These are phyloP conservation scores for Lochmaea crataegi DNA, from an alignment of 2,888 invertebrate genomes.

Conservation along the genomic window DNA sequence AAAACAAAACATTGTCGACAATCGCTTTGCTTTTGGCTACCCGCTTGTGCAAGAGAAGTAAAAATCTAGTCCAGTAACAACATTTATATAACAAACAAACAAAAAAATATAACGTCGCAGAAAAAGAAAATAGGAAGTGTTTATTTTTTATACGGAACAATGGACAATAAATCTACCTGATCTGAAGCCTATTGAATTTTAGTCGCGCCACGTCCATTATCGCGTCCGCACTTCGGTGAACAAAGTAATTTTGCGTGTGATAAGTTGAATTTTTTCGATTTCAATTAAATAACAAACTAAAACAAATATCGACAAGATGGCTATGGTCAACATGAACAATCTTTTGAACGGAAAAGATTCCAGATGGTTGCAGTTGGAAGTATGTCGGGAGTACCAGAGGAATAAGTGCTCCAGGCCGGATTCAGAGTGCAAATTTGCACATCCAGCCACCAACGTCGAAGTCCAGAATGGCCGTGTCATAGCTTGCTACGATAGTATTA, in stretches of 20 bases:
- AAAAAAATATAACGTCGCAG: conserved; percentile 39
- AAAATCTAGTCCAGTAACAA: conserved; percentile 45
- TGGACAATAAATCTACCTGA: conserved; percentile 63
- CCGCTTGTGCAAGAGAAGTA: conserved; percentile 59
- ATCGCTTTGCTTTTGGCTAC: conserved; percentile 65
- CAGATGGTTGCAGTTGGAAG: conserved; percentile 99
- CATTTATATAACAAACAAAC: conserved; percentile 2
- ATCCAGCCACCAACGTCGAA: conserved; percentile 99
- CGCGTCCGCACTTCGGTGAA: conserved; percentile 39
- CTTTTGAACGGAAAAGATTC: conserved; percentile 98
- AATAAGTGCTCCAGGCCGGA: conserved; percentile 99
- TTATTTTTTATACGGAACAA: conserved; percentile 55
- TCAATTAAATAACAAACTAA: conserved; percentile 20
- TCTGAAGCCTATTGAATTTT: conserved; percentile 48
- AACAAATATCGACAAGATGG: conserved; percentile 66
- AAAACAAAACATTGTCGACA: conserved; percentile 52
- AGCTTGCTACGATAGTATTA: conserved; percentile 99
- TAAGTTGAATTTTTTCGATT: conserved; percentile 35
- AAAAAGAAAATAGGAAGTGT: conserved; percentile 47
- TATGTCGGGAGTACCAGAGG: conserved; percentile 99
- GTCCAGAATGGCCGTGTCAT: conserved; percentile 99
- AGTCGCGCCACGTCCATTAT: conserved; percentile 54
- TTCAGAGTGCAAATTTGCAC: conserved; percentile 99
- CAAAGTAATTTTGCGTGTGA: conserved; percentile 35
- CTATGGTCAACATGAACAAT: conserved; percentile 97